phyloP scores from a whole-genome alignment of 2,113 vertebrate species.

The Piaya cayana region DNA sequence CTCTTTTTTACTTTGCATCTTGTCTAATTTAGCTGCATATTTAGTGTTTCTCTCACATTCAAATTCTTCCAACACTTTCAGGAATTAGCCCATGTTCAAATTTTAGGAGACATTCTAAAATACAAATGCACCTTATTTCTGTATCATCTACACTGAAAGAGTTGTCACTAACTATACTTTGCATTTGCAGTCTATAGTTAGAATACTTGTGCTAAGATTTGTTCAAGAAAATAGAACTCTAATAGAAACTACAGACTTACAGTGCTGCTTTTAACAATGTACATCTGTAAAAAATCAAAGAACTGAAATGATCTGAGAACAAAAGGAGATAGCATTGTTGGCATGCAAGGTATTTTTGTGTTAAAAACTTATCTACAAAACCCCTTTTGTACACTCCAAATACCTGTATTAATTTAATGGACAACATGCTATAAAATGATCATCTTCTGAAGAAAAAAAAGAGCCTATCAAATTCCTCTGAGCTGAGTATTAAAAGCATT shows the following conservation, averaged over 20 bases:
- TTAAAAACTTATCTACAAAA: not conserved
- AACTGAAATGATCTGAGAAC: not conserved
- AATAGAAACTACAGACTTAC: not conserved
- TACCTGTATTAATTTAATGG: conserved; percentile 21
- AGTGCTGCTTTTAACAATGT: not conserved
- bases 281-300: conserved; percentile 21
- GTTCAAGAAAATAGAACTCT: not conserved
- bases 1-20: not conserved
- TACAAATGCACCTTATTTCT: not conserved
- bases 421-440: conserved; percentile 1
- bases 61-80: not conserved
- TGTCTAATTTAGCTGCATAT: not conserved
- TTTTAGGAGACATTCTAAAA: not conserved
- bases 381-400: not conserved
- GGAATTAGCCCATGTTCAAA: not conserved
- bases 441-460: not conserved
- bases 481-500: conserved; percentile 74
- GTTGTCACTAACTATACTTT: not conserved
- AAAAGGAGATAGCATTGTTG: not conserved
- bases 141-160: not conserved
- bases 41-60: not conserved
- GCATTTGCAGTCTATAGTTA: not conserved
- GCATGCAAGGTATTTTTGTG: conserved; percentile 6
- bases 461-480: not conserved
- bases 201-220: not conserved